Evolutionary conservation across 2,888 invertebrate species (phyloP).

Genomic region (Amaurobius ferox): DNA sequence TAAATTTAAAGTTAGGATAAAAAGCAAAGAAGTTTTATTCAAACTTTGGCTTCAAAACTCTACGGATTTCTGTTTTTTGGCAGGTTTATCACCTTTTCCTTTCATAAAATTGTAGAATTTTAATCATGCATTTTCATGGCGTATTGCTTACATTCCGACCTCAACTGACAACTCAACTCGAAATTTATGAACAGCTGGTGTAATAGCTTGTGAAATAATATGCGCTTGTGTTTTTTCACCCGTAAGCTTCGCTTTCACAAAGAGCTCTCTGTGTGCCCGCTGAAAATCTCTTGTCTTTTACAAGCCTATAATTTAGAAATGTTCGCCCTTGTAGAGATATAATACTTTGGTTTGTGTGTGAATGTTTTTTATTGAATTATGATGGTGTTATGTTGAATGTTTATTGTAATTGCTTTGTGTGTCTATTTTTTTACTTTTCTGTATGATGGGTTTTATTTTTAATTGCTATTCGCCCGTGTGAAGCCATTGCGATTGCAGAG

Average conservation of each 20-base stretch:
- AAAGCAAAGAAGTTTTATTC: too few relatives aligned
- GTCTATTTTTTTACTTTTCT: background rate
- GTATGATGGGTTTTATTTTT: background rate
- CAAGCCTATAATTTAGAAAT: background rate
- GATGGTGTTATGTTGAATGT: background rate
- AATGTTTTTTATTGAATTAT: background rate
- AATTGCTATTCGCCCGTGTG: background rate
- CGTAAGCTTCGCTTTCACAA: background rate
- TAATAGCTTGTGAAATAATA: background rate
- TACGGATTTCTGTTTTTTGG: too few relatives aligned
- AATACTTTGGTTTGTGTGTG: background rate
- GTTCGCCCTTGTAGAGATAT: background rate
- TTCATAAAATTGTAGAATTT: too few relatives aligned
- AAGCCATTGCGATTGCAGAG: too few relatives aligned
- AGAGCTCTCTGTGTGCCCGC: background rate
- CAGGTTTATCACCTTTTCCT: too few relatives aligned
- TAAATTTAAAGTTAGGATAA: too few relatives aligned
- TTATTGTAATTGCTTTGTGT: background rate
- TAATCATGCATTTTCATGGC: too few relatives aligned
- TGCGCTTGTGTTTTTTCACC: background rate
- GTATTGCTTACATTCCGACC: too few relatives aligned
- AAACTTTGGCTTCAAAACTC: too few relatives aligned
- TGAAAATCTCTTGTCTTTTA: background rate
- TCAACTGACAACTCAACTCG: too few relatives aligned
- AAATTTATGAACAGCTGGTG: background rate